These are phyloP conservation scores for Euproctis similis DNA, from an alignment of 2,888 invertebrate genomes.

Conservation along the genomic window DNA sequence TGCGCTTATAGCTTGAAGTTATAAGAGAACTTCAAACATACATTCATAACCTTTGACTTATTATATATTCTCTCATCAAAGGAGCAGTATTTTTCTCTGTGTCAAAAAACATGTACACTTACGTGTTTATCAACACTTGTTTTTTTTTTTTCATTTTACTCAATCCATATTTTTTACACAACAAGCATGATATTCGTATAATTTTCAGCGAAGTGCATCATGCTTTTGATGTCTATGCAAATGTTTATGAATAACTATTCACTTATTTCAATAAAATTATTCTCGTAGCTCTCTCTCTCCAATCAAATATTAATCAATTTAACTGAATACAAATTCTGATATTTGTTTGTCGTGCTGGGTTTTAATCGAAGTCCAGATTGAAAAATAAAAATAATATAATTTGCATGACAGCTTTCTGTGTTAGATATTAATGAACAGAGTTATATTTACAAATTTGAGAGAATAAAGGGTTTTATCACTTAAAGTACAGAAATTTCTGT, in stretches of 20 bases:
- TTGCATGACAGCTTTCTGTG: slow-evolving; percentile 72
- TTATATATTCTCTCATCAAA: too few relatives aligned
- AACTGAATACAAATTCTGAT: slow-evolving; percentile 12
- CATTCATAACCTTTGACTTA: too few relatives aligned
- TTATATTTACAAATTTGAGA: slow-evolving; percentile 48
- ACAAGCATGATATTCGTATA: slow-evolving; percentile 65
- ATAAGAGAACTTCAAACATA: too few relatives aligned
- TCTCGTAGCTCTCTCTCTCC: slow-evolving; percentile 41
- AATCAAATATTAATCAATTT: slow-evolving; percentile 18
- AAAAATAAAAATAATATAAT: slow-evolving; percentile 34
- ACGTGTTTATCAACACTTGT: slow-evolving; percentile 34
- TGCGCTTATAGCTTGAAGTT: too few relatives aligned
- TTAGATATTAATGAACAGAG: slow-evolving; percentile 43
- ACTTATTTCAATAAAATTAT: slow-evolving; percentile 32
- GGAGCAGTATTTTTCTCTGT: slow-evolving; percentile 64
- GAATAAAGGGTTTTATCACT: slow-evolving; percentile 22
- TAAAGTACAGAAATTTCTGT: slow-evolving; percentile 46
- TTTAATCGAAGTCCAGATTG: slow-evolving; percentile 20
- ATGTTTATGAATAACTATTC: slow-evolving; percentile 32
- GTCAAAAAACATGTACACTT: too few relatives aligned
- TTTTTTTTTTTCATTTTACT: too few relatives aligned
- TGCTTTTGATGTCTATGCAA: slow-evolving; percentile 73
- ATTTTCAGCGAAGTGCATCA: slow-evolving; percentile 65
- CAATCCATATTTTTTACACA: slow-evolving; percentile 49
- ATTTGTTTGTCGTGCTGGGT: slow-evolving; percentile 21